Evolutionary conservation across 2,113 vertebrate species (phyloP), one percentile per base, ranked within the genome.

Genomic region (Acinonyx jubatus): DNA sequence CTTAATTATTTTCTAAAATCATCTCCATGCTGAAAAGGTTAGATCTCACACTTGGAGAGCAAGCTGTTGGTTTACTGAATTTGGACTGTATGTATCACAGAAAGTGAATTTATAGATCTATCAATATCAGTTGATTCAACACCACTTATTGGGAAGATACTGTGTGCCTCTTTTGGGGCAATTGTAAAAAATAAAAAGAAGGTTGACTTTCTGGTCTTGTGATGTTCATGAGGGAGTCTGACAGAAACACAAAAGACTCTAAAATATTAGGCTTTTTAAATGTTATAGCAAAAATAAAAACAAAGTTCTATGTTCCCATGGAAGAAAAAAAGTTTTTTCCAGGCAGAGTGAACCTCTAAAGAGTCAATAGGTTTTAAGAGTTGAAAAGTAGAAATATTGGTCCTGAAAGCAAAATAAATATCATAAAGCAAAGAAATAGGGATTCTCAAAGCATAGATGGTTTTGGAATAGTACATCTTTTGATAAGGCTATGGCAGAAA

Each of bases 241-340:
- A 89, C 31, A 73, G 16, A 36, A 50, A 31, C 12, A 84, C 10
- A 86, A 82, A 69, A 33, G 45, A 69, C 38, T 85, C 9, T n/a
- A 18, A 92, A 92, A 41, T 33, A 88, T n/a, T 38, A 66, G n/a
- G 11, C 3, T 85, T 4, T 90, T 79, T 41, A 92, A 79, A 69
- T 90, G 66, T 87, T 74, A 79, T 27, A 41, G 13, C 55, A 80
- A 57, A 74, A 90, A 86, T 84, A n/a, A 91, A 74, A 96, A 63
- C 7, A 3, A 71, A 85, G 11, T 45, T 5, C 12, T 85, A 2
- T 76, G 4, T 9, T 16, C 0, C 6, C 21, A 36, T 41, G 63
- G 27, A 87, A 87, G 5, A 31, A 52, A 96, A 95, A 3, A 4
- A 63, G 71, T 71, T 91, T 16, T 63, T 4, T 41, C 12, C 38